A percentile compares a stretch with the other conserved stretches of the same genome.
Conservation (phyloP, 2,888 invertebrate genomes). For the Margaritifera margaritifera region DNA sequence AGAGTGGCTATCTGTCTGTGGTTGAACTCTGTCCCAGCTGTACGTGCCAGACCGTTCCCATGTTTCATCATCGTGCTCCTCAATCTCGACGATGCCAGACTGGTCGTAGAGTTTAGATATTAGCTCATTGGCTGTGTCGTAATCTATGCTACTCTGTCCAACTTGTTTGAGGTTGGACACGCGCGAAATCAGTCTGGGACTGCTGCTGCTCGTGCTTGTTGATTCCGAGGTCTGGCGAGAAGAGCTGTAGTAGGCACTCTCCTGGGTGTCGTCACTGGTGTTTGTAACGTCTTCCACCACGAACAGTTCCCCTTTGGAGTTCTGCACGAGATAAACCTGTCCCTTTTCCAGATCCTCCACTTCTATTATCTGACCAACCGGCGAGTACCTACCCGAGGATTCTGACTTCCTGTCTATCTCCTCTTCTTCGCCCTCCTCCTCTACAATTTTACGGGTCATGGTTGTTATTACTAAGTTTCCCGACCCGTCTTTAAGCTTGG, state of each 20-base stretch:
- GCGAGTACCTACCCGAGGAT: constrained; percentile 25
- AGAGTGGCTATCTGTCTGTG: not conserved
- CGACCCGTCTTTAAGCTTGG: constrained; percentile 39
- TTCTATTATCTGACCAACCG: constrained; percentile 29
- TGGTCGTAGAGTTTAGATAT: constrained; percentile 41
- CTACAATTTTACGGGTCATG: constrained; percentile 43
- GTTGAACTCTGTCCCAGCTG: not conserved
- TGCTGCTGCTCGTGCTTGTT: constrained; percentile 28
- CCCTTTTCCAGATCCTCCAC: constrained; percentile 38
- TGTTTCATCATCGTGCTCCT: constrained; percentile 42
- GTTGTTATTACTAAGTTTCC: constrained; percentile 51
- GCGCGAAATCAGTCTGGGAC: constrained; percentile 27
- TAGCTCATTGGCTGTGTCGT: constrained; percentile 46
- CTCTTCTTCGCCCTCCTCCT: constrained; percentile 38
- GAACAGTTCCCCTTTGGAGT: constrained; percentile 51
- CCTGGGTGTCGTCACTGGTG: constrained; percentile 43
- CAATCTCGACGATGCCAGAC: constrained; percentile 34
- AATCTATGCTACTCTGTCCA: constrained; percentile 37
- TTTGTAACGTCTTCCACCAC: constrained; percentile 48
- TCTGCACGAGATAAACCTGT: constrained; percentile 43
- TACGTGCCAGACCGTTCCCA: constrained; percentile 23
- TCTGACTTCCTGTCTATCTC: not conserved
- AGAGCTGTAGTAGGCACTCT: constrained; percentile 46
- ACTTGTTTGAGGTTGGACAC: constrained; percentile 41
- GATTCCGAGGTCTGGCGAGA: constrained; percentile 34